Evolutionary conservation across 2,113 vertebrate genomes (phyloP).

Genomic region (Datnioides undecimradiatus): DNA sequence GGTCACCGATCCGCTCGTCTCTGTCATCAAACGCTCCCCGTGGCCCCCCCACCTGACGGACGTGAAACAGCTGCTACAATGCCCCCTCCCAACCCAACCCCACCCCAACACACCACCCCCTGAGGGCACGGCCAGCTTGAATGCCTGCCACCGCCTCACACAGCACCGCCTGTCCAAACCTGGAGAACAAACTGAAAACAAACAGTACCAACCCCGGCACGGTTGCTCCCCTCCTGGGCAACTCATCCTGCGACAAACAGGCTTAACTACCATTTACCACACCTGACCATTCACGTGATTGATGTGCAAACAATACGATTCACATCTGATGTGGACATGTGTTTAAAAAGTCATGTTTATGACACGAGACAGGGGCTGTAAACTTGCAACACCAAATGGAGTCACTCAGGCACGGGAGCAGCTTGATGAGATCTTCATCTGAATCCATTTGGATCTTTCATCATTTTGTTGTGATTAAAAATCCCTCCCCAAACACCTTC

Average conservation of each 20-base stretch:
- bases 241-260: conserved; percentile 43
- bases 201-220: conserved; percentile 2
- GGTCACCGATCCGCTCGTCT: conserved; percentile 59
- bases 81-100: conserved; percentile 28
- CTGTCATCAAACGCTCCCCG: conserved; percentile 56
- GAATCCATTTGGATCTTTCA: conserved; percentile 67
- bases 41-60: conserved; percentile 2
- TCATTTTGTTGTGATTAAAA: conserved; percentile 70
- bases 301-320: conserved; percentile 49
- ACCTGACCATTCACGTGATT: conserved; percentile 45
- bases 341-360: conserved; percentile 37
- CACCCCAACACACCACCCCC: conserved; percentile 22
- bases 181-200: conserved; percentile 41
- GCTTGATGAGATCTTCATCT: conserved; percentile 65
- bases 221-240: background rate
- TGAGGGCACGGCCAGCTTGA: conserved; percentile 51
- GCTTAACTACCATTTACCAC: conserved; percentile 34
- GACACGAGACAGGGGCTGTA: conserved; percentile 13
- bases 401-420: conserved; percentile 25
- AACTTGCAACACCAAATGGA: conserved; percentile 39
- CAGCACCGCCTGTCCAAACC: conserved; percentile 42
- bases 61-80: conserved; percentile 70
- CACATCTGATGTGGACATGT: conserved; percentile 19
- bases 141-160: conserved; percentile 53
- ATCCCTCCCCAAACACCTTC: conserved; percentile 47